A percentile compares a stretch with the other conserved stretches of the same genome.
Conservation (phyloP, 1,140 invertebrate genomes). For the Micrasema longulum region DNA sequence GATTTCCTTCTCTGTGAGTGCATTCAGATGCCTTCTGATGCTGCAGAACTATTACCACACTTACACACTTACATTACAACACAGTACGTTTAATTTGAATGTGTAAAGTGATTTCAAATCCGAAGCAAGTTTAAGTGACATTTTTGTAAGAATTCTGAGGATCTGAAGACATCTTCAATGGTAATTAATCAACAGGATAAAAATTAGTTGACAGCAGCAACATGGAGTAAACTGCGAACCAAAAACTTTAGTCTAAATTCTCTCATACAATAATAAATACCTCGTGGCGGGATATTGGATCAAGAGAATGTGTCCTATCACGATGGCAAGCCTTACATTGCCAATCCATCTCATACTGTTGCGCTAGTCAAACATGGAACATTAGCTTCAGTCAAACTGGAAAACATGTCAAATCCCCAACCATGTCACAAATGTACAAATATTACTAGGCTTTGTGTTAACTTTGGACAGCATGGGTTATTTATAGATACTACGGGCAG, state of each 20-base stretch:
- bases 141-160: no score
- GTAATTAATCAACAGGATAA: no score
- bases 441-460: slow-evolving; percentile 15
- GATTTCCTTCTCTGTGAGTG: slow-evolving; percentile 12
- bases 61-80: slow-evolving; percentile 3
- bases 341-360: not conserved
- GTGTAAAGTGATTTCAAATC: no score
- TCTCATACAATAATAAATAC: slow-evolving; percentile 48
- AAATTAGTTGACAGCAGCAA: no score
- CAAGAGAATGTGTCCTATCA: slow-evolving; percentile 13
- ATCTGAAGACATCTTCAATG: no score
- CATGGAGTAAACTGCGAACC: no score
- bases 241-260: slow-evolving; percentile 34
- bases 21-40: slow-evolving; percentile 19
- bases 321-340: slow-evolving; percentile 1
- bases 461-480: no score
- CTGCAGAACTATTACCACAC: slow-evolving; percentile 17
- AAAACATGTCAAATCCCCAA: no score
- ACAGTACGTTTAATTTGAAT: no score
- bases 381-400: slow-evolving; percentile 23
- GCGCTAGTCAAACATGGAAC: slow-evolving; percentile 32
- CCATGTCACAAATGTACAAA: slow-evolving; percentile 16
- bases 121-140: no score
- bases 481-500: no score
- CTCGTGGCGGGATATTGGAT: slow-evolving; percentile 32